A percentile compares a stretch with the other conserved stretches of the same genome.
phyloP scores from a whole-genome alignment of 2,797 vertebrate genomes.

The Sternotherus odoratus region DNA sequence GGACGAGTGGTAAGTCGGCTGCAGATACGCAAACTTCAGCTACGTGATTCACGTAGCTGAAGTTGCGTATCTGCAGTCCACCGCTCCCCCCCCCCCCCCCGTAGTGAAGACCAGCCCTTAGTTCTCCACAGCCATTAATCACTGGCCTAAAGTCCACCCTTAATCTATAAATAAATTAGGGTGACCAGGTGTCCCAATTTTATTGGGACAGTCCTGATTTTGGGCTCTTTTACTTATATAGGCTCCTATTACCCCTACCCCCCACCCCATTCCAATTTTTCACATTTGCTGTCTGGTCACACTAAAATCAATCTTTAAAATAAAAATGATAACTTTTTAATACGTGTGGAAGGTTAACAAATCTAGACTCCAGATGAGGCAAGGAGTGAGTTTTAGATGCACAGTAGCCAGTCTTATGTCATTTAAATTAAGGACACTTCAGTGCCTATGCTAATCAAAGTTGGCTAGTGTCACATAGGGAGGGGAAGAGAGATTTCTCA shows the following conservation, averaged over 20 bases:
- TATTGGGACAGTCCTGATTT: too few relatives aligned
- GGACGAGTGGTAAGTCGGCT: too few relatives aligned
- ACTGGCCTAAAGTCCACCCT: neutral
- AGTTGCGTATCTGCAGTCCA: too few relatives aligned
- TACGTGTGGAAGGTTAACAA: neutral
- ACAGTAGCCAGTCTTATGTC: neutral
- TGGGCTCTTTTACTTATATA: too few relatives aligned
- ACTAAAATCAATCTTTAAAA: accelerated
- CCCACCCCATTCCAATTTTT: too few relatives aligned
- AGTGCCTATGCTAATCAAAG: neutral
- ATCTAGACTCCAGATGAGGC: neutral
- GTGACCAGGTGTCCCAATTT: too few relatives aligned
- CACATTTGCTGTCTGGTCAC: too few relatives aligned
- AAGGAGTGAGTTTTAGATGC: neutral
- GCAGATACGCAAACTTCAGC: too few relatives aligned
- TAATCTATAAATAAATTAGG: neutral
- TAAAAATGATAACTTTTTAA: neutral
- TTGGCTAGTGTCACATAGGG: neutral
- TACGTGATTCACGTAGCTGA: too few relatives aligned
- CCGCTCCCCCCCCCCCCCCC: too few relatives aligned
- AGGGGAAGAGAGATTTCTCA: neutral
- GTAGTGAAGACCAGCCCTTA: too few relatives aligned
- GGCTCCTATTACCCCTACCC: too few relatives aligned
- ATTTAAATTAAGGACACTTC: neutral
- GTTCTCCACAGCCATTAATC: neutral